Conservation (phyloP, 2,797 vertebrate genomes). For the Phrynocephalus forsythii region DNA sequence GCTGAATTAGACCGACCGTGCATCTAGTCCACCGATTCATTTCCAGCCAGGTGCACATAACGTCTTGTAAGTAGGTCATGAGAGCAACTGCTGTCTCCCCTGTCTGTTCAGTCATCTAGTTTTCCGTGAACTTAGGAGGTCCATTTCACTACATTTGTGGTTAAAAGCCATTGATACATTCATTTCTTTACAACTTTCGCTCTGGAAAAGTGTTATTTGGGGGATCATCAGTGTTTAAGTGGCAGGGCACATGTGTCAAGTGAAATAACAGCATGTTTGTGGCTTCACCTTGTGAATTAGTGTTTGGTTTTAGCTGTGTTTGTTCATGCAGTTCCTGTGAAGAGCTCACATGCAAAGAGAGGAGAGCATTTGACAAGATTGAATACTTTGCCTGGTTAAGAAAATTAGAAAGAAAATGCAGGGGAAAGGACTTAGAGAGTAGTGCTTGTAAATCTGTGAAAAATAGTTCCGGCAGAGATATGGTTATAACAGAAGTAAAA, state of each 20-base stretch:
- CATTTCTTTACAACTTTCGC: not conserved
- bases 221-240: not conserved
- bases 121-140: not conserved
- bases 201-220: not conserved
- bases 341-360: too few relatives aligned
- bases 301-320: not conserved
- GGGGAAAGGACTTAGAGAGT: too few relatives aligned
- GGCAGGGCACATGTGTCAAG: too few relatives aligned
- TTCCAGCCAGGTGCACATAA: not conserved
- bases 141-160: not conserved
- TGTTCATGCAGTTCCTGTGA: too few relatives aligned
- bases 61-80: too few relatives aligned
- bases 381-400: too few relatives aligned
- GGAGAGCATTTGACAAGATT: too few relatives aligned
- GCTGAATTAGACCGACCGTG: not conserved
- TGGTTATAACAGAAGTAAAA: too few relatives aligned
- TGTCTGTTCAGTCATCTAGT: not conserved
- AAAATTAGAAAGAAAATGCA: too few relatives aligned
- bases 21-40: not conserved
- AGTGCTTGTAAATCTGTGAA: too few relatives aligned
- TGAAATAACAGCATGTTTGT: not conserved
- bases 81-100: not conserved
- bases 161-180: not conserved
- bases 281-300: not conserved
- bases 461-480: too few relatives aligned